Base-by-base conservation (phyloP, 2,113 vertebrate species). In the Tachysurus vachellii region DNA sequence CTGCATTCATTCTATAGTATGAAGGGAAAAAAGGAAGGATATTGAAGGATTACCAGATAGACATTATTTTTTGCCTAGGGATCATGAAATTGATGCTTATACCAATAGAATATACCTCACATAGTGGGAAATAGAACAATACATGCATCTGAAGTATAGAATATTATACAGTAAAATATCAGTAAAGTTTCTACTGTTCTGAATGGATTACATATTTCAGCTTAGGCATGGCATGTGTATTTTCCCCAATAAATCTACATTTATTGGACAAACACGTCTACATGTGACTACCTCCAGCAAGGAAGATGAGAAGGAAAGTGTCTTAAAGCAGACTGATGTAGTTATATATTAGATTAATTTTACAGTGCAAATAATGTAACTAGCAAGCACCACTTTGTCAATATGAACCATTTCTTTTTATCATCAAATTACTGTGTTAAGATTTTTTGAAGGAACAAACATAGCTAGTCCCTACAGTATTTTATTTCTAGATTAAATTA, bases 401-500 rank as follows among this genome's bases (percentile, higher is more conserved):
- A 14, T 14, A 31, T 53, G 73, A 21, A 50, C 5, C 5, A 14
- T 76, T 76, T 26, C 21, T 5, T 47, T 47, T n/a, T 75, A 36
- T 76, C 44, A 76, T 50, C 47, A 53, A 50, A 76, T n/a, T 50
- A n/a, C 47, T 8, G 44, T 75, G 44, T 50, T 76, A 14, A 76
- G 26, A 36, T 36, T 8, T 70, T 70, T 76, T 76, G 3, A 10
- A 26, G 12, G 4, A 4, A 19, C 10, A 71, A 19, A 44, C 2
- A 21, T 44, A 26, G 19, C 47, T 21, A 21, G 17, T 44, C 21
- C 21, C 44, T 75, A 14, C 23, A 50, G 71, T 44, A 17, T 73
- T 73, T 47, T 73, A 36, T 73, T 76, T 76, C 73, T 14, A 53
- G 44, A 50, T 76, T 76, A 53, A 76, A 76, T 76, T 5, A 47